Percentiles rank a stretch among this genome's conserved stretches.
These are phyloP conservation scores for Theretra japonica DNA, from an alignment of 2,888 invertebrate species.

Conservation along the genomic window DNA sequence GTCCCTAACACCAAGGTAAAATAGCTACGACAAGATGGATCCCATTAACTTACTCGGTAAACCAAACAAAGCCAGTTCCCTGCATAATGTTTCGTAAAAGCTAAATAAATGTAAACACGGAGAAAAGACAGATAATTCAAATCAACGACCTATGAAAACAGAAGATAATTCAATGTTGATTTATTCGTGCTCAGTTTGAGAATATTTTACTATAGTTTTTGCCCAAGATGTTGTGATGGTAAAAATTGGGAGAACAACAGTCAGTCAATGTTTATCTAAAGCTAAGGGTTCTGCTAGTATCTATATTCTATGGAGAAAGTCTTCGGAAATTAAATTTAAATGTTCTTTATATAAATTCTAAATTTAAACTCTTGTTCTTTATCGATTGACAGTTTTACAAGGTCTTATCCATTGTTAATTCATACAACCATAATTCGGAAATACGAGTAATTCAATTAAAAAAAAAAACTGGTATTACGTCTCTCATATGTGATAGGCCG, in stretches of 20 bases:
- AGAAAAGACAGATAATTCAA: slow-evolving; percentile 24
- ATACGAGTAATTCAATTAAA: too few species aligned
- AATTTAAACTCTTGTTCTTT: too few species aligned
- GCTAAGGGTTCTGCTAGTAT: too few species aligned
- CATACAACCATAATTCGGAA: too few species aligned
- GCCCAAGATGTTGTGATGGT: not conserved
- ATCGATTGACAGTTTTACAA: too few species aligned
- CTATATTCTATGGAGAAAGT: too few species aligned
- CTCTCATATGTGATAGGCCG: too few species aligned
- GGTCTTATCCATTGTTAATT: too few species aligned
- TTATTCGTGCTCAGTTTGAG: not conserved
- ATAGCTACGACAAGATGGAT: not conserved
- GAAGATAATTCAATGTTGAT: not conserved
- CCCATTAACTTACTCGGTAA: not conserved
- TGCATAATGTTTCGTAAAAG: slow-evolving; percentile 18
- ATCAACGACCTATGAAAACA: slow-evolving; percentile 27
- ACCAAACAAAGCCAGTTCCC: slow-evolving; percentile 9
- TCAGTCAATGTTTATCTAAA: not conserved
- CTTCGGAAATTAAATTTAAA: too few species aligned
- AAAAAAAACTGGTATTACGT: too few species aligned
- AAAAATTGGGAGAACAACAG: not conserved
- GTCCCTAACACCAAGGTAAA: too few species aligned
- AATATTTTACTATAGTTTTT: not conserved
- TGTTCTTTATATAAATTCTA: too few species aligned
- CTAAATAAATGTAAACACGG: slow-evolving; percentile 21